Evolutionary conservation across 92 coral and sea anemone species (phyloP), one percentile per base, ranked within the genome.

Genomic region (Isaurus tuberculatus): DNA sequence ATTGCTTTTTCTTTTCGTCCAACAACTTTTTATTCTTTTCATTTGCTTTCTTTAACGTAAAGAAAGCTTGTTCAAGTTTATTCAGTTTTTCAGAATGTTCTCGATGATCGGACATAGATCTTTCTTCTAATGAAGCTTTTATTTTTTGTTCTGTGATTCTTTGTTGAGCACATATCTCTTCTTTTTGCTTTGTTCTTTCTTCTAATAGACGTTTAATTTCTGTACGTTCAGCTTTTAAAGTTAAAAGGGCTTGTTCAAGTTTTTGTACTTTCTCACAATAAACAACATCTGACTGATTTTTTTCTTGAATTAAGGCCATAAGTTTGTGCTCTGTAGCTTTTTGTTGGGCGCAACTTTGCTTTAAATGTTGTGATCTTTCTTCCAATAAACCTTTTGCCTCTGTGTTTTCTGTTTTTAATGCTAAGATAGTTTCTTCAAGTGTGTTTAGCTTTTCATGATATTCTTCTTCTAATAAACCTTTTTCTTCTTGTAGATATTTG

Each of bases 361-460:
- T 25, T 9, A 70, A 29, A 0, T 70, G 51, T 37, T 43, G 14
- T 70, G 51, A 11, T 22, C 16, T 40, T 36, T 70, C 75, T 10
- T 17, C 75, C 29, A 70, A 37, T 2, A 70, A 34, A 28, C 17
- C 9, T 42, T 71, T 48, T n/a, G 7, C 11, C 31, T 71, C 15
- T 40, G 19, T 5, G 17, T 71, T 71, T 71, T 71, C 78, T 43
- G 42, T 61, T 53, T 84, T 88, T 14, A 84, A 80, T 44, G 77
- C 84, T 25, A 84, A 64, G 30, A 77, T 49, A 31, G 61, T 78
- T 31, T 88, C 85, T 31, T 71, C 55, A 20, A 84, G 75, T 44
- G 78, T 75, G 57, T 70, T 88, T 60, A 84, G 81, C 31, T 88
- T 85, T 27, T 71, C 61, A 2, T 9, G 42, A 34, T 49, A 55